Evolutionary conservation across 2,113 vertebrate species (phyloP), one percentile per base, ranked within the genome.

Genomic region (Toxotes chatareus): DNA sequence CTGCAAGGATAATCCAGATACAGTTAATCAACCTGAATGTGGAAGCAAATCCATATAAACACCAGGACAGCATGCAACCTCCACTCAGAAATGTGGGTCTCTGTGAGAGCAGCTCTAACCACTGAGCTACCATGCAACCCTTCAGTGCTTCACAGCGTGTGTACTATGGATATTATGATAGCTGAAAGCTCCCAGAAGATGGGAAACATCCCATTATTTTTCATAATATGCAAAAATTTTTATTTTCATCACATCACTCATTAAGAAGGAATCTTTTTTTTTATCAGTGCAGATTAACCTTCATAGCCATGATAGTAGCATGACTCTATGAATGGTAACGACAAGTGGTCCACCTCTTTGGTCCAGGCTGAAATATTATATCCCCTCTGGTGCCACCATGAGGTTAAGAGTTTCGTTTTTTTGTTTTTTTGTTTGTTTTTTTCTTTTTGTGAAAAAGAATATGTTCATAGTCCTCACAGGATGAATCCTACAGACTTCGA

Each of bases 41-140:
- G 32, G 44, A 73, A 46, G 40, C 49, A 53, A 53, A n/a, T 16
- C 27, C 31, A 73, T 40, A 60, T 73, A 36, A 32, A 73, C 56
- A 61, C 27, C 56, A 61, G n/a, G 57, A 73, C 19, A 61, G 38
- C 7, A 73, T 21, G 5, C 55, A 60, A 19, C 32, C 46, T 16
- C 46, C 46, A 47, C 46, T 27, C 27, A 27, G 36, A 36, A 36
- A 36, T 36, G 36, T 36, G 36, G 36, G 36, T 36, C 36, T 36
- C 42, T 44, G 42, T 44, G 42, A 44, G 42, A 44, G 1, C 51
- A 53, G 51, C 1, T 53, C 21, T 21, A 53, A 53, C 38, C 44
- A 46, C 44, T 16, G 14, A 46, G 44, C 44, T 46, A 16, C 44
- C 14, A 16, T 14, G 44, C 44, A 8, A 40, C 47, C 7, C 16